Conservation (phyloP, 2,113 vertebrate species). For the Maccullochella peelii region DNA sequence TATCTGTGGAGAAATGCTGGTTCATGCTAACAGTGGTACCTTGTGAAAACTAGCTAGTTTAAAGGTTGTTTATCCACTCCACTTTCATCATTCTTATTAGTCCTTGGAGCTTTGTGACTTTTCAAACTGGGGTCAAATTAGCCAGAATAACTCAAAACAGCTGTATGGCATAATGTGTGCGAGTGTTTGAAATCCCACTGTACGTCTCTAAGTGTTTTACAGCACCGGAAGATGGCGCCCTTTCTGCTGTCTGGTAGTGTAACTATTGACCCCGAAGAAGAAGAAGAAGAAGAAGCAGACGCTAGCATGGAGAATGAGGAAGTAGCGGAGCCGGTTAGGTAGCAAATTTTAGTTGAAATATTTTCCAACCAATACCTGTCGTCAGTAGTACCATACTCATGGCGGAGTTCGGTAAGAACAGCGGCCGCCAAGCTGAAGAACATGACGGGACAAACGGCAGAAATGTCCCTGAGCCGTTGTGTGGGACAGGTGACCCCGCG, state of each 20-base stretch:
- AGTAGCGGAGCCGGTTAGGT: conserved; percentile 2
- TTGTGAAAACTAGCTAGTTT: neutral
- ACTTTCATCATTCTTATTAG: neutral
- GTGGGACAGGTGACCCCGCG: neutral
- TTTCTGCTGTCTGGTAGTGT: accelerated
- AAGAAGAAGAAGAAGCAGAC: conserved; percentile 22
- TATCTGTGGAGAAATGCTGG: neutral
- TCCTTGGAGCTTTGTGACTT: neutral
- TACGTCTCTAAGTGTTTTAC: no score
- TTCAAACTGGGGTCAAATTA: neutral
- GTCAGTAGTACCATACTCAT: neutral
- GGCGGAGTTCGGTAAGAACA: conserved; percentile 31
- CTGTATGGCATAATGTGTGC: neutral
- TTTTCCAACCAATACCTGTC: neutral
- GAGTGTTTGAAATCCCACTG: neutral
- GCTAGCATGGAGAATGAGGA: conserved; percentile 11
- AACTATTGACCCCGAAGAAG: neutral
- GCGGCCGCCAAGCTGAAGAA: conserved; percentile 1
- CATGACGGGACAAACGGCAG: neutral
- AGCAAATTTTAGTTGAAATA: neutral
- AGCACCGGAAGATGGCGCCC: conserved; percentile 12
- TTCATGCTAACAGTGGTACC: neutral
- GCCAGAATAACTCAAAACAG: neutral
- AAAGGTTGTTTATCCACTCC: neutral
- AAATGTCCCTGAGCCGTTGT: neutral